phyloP scores from a whole-genome alignment of 2,797 vertebrate species.

The Lagorchestes hirsutus region DNA sequence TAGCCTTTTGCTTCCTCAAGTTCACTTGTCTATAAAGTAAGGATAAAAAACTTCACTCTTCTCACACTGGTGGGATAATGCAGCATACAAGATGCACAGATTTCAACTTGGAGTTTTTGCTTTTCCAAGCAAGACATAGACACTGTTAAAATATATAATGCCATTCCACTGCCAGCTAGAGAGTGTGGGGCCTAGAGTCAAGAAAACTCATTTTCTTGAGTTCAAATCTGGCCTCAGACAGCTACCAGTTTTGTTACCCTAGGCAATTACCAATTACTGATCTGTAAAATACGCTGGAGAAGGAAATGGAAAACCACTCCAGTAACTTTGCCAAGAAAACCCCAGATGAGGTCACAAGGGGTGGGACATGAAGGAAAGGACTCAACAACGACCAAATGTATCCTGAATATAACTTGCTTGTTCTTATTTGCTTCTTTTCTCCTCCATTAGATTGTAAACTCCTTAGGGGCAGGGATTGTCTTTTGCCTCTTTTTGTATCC shows the following conservation, averaged over 20 bases:
- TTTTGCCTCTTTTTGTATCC: neutral
- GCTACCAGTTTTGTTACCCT: neutral
- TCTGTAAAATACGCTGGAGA: neutral
- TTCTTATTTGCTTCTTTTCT: neutral
- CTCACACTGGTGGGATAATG: neutral
- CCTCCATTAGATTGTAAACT: neutral
- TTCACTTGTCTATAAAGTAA: neutral
- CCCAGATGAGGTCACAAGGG: neutral
- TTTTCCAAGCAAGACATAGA: neutral
- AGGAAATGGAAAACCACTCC: neutral
- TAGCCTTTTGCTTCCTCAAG: constrained; percentile 7
- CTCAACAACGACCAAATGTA: neutral
- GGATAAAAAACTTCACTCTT: neutral
- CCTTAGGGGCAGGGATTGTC: neutral
- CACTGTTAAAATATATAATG: neutral
- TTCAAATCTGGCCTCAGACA: neutral
- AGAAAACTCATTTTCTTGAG: neutral
- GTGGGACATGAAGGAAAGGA: neutral
- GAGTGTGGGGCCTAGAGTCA: neutral
- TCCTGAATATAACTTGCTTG: neutral
- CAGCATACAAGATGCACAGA: neutral
- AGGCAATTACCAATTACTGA: neutral
- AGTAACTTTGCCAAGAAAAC: neutral
- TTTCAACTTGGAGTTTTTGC: neutral
- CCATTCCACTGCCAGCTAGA: neutral